Conservation (phyloP, 1,140 invertebrate genomes). For the Oscheius sp. region DNA sequence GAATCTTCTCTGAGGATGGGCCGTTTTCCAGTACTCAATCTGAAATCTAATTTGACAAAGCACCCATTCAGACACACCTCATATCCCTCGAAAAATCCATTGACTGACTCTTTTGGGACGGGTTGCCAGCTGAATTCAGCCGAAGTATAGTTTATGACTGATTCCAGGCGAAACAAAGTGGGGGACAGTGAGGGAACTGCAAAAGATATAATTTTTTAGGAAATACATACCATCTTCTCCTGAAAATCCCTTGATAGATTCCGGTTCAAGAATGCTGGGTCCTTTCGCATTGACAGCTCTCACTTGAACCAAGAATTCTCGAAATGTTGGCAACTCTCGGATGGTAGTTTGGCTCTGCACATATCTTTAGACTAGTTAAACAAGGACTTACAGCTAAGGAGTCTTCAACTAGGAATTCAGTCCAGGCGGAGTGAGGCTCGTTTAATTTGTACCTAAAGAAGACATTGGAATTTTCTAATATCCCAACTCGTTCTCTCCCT, state of each 20-base stretch:
- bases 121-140: slow-evolving; percentile 48
- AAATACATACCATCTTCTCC: slow-evolving; percentile 78
- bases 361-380: not conserved
- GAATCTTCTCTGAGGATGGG: slow-evolving; percentile 34
- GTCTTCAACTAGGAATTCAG: slow-evolving; percentile 71
- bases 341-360: slow-evolving; percentile 64
- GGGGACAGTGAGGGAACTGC: slow-evolving; percentile 47
- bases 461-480: not conserved
- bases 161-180: slow-evolving; percentile 38
- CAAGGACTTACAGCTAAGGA: slow-evolving; percentile 46
- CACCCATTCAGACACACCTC: slow-evolving; percentile 34
- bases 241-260: slow-evolving; percentile 83
- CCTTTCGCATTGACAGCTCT: slow-evolving; percentile 85
- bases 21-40: slow-evolving; percentile 50
- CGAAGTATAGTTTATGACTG: slow-evolving; percentile 48
- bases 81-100: slow-evolving; percentile 55
- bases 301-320: slow-evolving; percentile 85
- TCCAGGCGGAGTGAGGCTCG: slow-evolving; percentile 67
- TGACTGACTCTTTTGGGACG: slow-evolving; percentile 36
- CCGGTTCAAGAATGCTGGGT: slow-evolving; percentile 77
- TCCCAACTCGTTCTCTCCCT: not conserved
- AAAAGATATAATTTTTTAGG: slow-evolving; percentile 7
- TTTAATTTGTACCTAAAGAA: slow-evolving; percentile 70
- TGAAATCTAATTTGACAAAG: slow-evolving; percentile 10
- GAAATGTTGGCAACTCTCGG: slow-evolving; percentile 83